Percentiles rank a stretch among this genome's conserved stretches.
These are phyloP conservation scores for Alviniconcha strummeri DNA, from an alignment of 2,888 invertebrate genomes.

Conservation along the genomic window DNA sequence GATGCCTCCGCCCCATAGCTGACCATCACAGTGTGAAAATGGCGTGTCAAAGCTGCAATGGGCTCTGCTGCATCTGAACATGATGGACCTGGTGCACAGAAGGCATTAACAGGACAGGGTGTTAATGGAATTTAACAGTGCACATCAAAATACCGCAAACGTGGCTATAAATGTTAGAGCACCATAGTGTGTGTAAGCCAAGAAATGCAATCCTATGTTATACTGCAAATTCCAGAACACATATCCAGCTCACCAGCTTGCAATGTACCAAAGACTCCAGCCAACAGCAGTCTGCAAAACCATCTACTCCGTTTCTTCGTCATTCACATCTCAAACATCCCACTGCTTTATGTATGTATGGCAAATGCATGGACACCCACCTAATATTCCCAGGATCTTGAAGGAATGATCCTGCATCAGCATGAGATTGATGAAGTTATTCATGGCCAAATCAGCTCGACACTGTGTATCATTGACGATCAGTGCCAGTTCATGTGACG, in stretches of 20 bases:
- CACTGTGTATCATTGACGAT: constrained; percentile 81
- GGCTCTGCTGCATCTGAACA: constrained; percentile 89
- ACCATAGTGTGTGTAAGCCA: too few relatives aligned
- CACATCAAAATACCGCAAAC: background rate
- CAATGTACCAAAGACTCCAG: too few relatives aligned
- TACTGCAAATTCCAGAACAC: too few relatives aligned
- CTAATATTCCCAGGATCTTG: constrained; percentile 83
- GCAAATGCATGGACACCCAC: constrained; percentile 56
- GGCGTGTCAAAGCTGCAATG: constrained; percentile 84
- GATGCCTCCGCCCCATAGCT: constrained; percentile 88
- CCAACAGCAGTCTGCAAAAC: too few relatives aligned
- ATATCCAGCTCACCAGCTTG: too few relatives aligned
- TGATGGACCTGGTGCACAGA: constrained; percentile 78
- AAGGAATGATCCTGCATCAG: constrained; percentile 75
- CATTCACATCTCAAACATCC: background rate
- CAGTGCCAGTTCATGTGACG: constrained; percentile 79
- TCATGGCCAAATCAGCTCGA: constrained; percentile 83
- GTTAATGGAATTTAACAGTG: background rate
- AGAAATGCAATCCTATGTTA: too few relatives aligned
- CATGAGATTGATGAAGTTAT: constrained; percentile 83
- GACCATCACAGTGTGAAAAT: constrained; percentile 83
- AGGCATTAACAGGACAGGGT: background rate
- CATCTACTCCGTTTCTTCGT: too few relatives aligned
- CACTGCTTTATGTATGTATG: too few relatives aligned
- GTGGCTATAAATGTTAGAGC: too few relatives aligned